Conservation (phyloP, 1,140 invertebrate species). For the Caenorhabditis brenneri region DNA sequence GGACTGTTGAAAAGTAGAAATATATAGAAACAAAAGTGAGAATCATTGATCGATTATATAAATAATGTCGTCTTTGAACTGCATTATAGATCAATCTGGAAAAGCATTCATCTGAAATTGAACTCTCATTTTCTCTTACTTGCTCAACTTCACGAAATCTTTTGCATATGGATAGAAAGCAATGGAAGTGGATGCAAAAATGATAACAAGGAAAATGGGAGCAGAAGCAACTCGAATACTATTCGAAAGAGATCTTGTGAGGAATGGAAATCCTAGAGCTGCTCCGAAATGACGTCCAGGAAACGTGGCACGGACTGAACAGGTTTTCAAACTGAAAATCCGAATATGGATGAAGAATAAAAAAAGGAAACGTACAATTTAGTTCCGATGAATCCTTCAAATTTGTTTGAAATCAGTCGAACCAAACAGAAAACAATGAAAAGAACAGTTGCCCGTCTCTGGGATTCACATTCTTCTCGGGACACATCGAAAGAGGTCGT, state of each 20-base stretch:
- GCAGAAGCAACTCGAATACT: slow-evolving; percentile 14
- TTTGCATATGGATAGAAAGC: slow-evolving; percentile 41
- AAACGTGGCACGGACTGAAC: slow-evolving; percentile 2
- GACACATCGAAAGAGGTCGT: not conserved
- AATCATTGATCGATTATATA: slow-evolving; percentile 33
- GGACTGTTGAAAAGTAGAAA: slow-evolving; percentile 27
- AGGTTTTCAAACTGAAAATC: slow-evolving; percentile 19
- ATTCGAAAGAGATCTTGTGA: slow-evolving; percentile 17
- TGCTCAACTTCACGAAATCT: slow-evolving; percentile 22
- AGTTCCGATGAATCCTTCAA: slow-evolving; percentile 16
- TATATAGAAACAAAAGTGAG: slow-evolving; percentile 23
- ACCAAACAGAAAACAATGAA: slow-evolving; percentile 49
- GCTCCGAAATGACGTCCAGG: slow-evolving; percentile 42
- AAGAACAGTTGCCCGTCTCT: slow-evolving; percentile 22
- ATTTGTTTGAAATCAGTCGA: slow-evolving; percentile 44
- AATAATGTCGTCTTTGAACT: slow-evolving; percentile 16
- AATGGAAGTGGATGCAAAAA: slow-evolving; percentile 22
- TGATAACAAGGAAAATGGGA: slow-evolving; percentile 10
- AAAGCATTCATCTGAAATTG: not conserved
- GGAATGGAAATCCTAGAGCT: slow-evolving; percentile 41
- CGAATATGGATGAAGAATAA: not conserved
- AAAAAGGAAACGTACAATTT: slow-evolving; percentile 2
- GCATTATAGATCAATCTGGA: slow-evolving; percentile 31
- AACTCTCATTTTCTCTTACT: not conserved
- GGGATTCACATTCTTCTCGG: slow-evolving; percentile 28